Conservation (phyloP, 2,888 invertebrate genomes). For the Torymus aiolomorphi region DNA sequence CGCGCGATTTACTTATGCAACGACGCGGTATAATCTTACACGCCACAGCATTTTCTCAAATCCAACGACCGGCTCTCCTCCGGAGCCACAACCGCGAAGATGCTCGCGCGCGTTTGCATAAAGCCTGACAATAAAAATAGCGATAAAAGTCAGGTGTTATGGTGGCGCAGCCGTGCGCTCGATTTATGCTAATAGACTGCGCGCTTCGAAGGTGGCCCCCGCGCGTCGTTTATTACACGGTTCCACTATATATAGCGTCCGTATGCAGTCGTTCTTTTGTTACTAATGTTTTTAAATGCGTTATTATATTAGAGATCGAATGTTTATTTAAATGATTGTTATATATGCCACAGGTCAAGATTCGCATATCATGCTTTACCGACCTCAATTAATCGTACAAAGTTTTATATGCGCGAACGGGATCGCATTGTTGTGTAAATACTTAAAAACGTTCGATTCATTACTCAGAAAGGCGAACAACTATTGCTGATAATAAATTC, state of each 20-base stretch:
- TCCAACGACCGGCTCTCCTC: neutral
- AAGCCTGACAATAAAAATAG: constrained; percentile 68
- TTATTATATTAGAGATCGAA: neutral
- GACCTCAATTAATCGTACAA: no score
- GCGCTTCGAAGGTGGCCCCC: constrained; percentile 6
- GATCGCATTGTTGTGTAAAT: no score
- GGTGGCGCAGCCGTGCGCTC: constrained; percentile 63
- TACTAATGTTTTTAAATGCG: constrained; percentile 17
- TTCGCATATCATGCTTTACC: no score
- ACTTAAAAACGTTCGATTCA: no score
- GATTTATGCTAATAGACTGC: constrained; percentile 70
- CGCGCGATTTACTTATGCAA: constrained; percentile 43
- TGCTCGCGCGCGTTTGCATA: constrained; percentile 62
- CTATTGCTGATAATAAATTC: no score
- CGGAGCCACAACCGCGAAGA: constrained; percentile 13
- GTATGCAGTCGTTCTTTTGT: neutral
- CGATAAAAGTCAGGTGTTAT: constrained; percentile 71
- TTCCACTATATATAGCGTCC: neutral
- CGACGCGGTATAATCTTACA: constrained; percentile 46
- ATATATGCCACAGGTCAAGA: no score
- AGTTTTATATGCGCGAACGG: no score
- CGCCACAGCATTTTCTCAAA: constrained; percentile 24
- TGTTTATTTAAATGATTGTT: constrained; percentile 17
- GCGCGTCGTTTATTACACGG: constrained; percentile 18
- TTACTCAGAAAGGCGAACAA: no score